Base-by-base conservation (phyloP, 2,888 invertebrate genomes). In the Dichetophora obliterata region DNA sequence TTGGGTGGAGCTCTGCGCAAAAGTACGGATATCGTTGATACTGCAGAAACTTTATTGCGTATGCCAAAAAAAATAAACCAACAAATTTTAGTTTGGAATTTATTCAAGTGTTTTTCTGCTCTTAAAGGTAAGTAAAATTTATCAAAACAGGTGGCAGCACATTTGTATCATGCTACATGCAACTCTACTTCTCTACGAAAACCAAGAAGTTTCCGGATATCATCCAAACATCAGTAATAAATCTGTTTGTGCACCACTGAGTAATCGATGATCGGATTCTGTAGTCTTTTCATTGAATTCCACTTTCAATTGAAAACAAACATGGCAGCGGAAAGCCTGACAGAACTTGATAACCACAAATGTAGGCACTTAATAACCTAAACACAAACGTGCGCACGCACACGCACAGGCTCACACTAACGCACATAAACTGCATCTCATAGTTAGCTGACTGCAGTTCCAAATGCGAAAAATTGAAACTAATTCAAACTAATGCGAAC, bases 401-500 rank as follows among this genome's bases (percentile, higher is more conserved):
- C 22, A 66, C 22, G 19, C 66, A 66, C 24, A 43, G 43, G 14
- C 34, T 22, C 37, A 34, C n/a, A 16, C 61, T 27, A 16, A 61
- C 37, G 11, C 16, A 14, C 52, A 2, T 24, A 11, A 19, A 22
- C 37, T n/a, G 5, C 11, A 14, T 11, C 22, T 0, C 66, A 43
- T 43, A 11, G 59, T 8, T 16, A 5, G 43, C 31, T 37, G 65
- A 65, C 19, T 19, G 9, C 43, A 43, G 22, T 19, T 2, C 0
- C 31, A 11, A 37, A 37, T 73, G 48, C n/a, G 37, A 61, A 79
- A 73, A 79, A 77, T 48, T 69, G 65, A 75, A 77, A 75, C 77
- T 65, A 72, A 77, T 77, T 78, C 71, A 72, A 70, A 65, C 65
- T 73, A 78, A 76, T 76, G 74, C 78, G 34, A 61, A 76, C 74